Evolutionary conservation across 2,797 vertebrate genomes (phyloP).

Genomic region (Channallabes apus): DNA sequence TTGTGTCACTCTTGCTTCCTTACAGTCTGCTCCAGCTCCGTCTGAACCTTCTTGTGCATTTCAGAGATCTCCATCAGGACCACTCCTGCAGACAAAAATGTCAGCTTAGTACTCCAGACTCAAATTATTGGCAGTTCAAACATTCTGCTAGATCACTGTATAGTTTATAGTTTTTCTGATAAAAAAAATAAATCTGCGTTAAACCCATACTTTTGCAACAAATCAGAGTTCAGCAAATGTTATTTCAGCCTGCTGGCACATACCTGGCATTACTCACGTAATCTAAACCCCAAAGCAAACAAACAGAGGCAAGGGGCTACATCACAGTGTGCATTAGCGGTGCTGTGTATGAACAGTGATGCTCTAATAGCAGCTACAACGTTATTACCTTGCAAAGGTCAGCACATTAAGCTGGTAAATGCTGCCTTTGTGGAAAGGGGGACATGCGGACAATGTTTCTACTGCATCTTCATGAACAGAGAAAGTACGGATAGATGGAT

Average conservation of each 20-base stretch:
- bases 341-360: slow-evolving; percentile 24
- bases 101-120: slow-evolving; percentile 26
- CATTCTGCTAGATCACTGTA: not conserved
- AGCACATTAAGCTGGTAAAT: slow-evolving; percentile 77
- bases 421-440: slow-evolving; percentile 71
- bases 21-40: slow-evolving; percentile 90
- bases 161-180: not conserved
- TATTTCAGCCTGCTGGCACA: slow-evolving; percentile 18
- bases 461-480: slow-evolving; percentile 1
- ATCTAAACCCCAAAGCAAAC: slow-evolving; percentile 27
- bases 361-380: slow-evolving; percentile 63
- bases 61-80: slow-evolving; percentile 93
- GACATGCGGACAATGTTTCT: slow-evolving; percentile 61
- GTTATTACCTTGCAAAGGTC: slow-evolving; percentile 78
- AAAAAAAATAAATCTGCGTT: not conserved
- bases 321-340: slow-evolving; percentile 18
- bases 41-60: slow-evolving; percentile 85
- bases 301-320: slow-evolving; percentile 35
- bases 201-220: not conserved
- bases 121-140: not conserved
- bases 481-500: not conserved
- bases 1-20: slow-evolving; percentile 59
- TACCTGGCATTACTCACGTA: slow-evolving; percentile 28
- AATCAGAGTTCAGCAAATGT: slow-evolving; percentile 5
- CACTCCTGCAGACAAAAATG: slow-evolving; percentile 75